Base-by-base conservation (phyloP, 2,113 vertebrate genomes). In the Xyrauchen texanus region DNA sequence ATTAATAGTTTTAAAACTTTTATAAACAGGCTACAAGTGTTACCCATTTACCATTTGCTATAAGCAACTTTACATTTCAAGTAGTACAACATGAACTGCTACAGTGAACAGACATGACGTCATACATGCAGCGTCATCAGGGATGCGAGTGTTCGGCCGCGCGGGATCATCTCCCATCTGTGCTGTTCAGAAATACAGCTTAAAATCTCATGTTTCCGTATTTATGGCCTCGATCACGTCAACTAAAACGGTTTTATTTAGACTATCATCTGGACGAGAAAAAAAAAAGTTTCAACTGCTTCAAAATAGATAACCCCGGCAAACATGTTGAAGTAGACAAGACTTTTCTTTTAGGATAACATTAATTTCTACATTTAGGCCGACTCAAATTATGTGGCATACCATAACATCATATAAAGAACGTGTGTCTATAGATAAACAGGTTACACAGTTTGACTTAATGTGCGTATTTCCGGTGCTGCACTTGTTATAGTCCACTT, bases 61-160 rank as follows among this genome's bases (percentile, higher is more conserved):
- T 34, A 34, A 34, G 21, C 21, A 34, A 34, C 21, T 34, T 1
- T 34, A 34, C 3, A 34, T 34, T 34, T 34, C 1, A 71, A 82
- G 77, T 75, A 78, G 72, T 79, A 34, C 15, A 42, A 52, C 62
- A 79, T 16, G 53, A 80, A 49, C 61, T 63, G 80, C 42, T 78
- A 66, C 75, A 16, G 60, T 75, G 70, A 79, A 82, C 52, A 82
- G 80, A 85, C 83, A 88, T 85, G 62, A 86, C 83, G 78, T 87
- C 85, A 86, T 53, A 63, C 85, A 67, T 82, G 73, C 76, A 79
- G 69, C 21, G 67, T 72, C 61, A 46, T 21, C 55, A 57, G 61
- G 21, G 62, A 66, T 44, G 34, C 46, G 63, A 72, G 21, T 34
- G 21, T 34, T 34, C n/a, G 73, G 63, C 79, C 79, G 51, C 70